phyloP scores from a whole-genome alignment of 2,797 vertebrate species.

The Lepilemur septentrionalis region DNA sequence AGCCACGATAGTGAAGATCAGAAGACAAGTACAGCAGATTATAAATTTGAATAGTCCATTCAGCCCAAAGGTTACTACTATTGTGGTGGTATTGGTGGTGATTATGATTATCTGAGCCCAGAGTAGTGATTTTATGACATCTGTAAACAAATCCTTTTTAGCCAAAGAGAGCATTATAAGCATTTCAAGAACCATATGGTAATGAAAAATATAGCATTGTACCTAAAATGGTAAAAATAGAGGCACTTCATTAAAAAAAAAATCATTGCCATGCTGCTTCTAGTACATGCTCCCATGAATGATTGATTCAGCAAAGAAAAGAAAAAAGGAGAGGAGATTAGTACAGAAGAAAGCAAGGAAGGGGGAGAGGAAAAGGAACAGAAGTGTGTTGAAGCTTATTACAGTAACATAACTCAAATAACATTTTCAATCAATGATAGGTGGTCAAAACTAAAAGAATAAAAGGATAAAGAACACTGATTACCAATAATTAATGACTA shows the following conservation, averaged over 20 bases:
- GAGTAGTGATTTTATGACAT: not conserved
- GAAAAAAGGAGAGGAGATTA: not conserved
- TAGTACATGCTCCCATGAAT: not conserved
- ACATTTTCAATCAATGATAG: not conserved
- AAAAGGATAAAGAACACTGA: not conserved
- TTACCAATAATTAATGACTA: not conserved
- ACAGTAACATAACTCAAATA: not conserved
- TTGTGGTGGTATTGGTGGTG: not conserved
- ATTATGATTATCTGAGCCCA: not conserved
- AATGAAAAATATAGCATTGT: not conserved
- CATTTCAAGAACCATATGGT: not conserved
- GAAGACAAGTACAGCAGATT: not conserved
- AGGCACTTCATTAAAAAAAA: not conserved
- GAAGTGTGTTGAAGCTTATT: not conserved
- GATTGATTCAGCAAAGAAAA: not conserved
- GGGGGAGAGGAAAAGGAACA: not conserved
- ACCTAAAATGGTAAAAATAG: not conserved
- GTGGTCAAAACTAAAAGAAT: not conserved
- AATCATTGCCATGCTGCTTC: not conserved
- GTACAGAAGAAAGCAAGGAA: not conserved
- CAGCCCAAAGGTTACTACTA: not conserved
- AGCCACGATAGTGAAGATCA: not conserved
- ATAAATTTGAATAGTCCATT: not conserved
- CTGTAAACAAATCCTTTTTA: conserved; percentile 35
- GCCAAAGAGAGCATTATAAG: not conserved